Base-by-base conservation (phyloP, 2,797 vertebrate genomes). In the Tachyglossus aculeatus region DNA sequence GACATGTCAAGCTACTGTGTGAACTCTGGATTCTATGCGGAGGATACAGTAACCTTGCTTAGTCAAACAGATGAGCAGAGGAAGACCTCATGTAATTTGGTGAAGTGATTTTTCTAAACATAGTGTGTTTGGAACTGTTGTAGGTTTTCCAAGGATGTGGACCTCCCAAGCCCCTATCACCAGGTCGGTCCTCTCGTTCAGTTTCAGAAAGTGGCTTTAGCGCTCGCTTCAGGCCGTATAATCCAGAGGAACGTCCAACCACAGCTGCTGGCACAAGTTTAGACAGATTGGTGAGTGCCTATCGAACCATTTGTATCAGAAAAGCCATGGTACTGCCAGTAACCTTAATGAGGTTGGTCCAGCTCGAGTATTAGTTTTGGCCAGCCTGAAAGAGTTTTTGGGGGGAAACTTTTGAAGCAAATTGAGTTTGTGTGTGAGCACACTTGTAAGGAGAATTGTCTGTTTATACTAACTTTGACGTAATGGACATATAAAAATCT, bases 91-190 rank as follows among this genome's bases (percentile, higher is more conserved):
- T 6, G 31, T 21, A 15, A 36, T 9, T 38, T 9, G 32, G 16
- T 47, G 34, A 51, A n/a, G 12, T 10, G 27, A 43, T 41, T n/a
- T 41, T 3, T 14, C 14, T n/a, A 3, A n/a, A n/a, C n/a, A n/a
- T n/a, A n/a, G n/a, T n/a, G 1, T 2, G 4, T 31, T 69, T 31
- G 3, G 3, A 15, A 39, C 64, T 50, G 1, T 43, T 16, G 45
- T 32, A 99, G 98, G 97, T 98, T 83, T 99, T 99, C 90, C 96
- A 98, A 84, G 98, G 98, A 27, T 99, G 98, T 5, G 98, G 98
- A 27, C 94, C 94, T 60, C 96, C 97, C 5, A 96, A 96, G 0
- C 66, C 79, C 10, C 90, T 86, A 34, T 61, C 62, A 5, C 86
- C 82, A 18, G 88, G 91, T 71, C 94, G 97, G 1, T 65, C 92